These are phyloP conservation scores for Formica selysi DNA, from an alignment of 1,140 invertebrate genomes.

Conservation along the genomic window DNA sequence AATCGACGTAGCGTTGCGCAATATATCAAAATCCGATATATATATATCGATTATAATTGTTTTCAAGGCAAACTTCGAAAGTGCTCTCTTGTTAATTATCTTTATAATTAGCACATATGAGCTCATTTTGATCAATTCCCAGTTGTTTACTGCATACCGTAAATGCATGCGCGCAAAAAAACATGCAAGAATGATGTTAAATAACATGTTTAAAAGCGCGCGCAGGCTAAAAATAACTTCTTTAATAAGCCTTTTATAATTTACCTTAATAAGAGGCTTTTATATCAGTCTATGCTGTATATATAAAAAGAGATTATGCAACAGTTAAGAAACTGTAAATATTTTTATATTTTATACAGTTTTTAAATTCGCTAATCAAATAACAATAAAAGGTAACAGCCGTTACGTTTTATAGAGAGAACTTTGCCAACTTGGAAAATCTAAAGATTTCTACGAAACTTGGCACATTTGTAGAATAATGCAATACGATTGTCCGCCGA, in stretches of 20 bases:
- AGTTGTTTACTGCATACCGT: conserved; percentile 7
- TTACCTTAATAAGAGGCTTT: conserved; percentile 7
- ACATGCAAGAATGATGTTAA: not conserved
- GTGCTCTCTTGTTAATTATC: not conserved
- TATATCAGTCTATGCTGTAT: not conserved
- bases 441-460: conserved; percentile 2
- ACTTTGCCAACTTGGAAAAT: conserved; percentile 11
- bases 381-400: conserved; percentile 5
- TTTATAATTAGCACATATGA: conserved; percentile 5
- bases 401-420: not conserved
- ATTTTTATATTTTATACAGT: not conserved
- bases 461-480: not conserved
- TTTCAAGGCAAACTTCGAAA: conserved; percentile 31
- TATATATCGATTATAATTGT: conserved; percentile 38
- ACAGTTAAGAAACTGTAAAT: not conserved
- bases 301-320: not conserved
- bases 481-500: not conserved
- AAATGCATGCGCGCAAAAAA: not conserved
- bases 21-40: conserved; percentile 37
- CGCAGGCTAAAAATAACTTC: not conserved
- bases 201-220: not conserved
- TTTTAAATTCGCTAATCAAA: not conserved
- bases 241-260: conserved; percentile 22
- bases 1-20: conserved; percentile 26
- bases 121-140: conserved; percentile 1